Base-by-base conservation (phyloP, 2,888 invertebrate species). In the Nomada flava region DNA sequence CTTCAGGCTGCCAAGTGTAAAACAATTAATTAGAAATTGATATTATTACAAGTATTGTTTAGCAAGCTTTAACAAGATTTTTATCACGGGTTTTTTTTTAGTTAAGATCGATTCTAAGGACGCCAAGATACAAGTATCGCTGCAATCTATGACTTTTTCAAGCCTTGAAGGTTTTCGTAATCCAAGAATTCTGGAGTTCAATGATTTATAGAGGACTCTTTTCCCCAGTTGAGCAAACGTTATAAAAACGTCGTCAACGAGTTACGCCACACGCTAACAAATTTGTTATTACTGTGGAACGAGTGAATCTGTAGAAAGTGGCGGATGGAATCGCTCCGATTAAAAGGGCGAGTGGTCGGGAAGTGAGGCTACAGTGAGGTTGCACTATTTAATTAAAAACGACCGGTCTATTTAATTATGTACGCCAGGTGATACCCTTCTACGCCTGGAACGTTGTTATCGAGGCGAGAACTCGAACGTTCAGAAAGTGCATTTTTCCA, bases 331-430 rank as follows among this genome's bases (percentile, higher is more conserved):
- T 57, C 44, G 44, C n/a, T 15, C n/a, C 26, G 20, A 57, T 44
- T 26, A 69, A 57, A 57, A 57, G 36, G 7, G 26, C n/a, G 52
- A 52, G 15, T n/a, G 44, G 26, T 57, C 44, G 13, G n/a, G 18
- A 57, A 57, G 57, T n/a, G 55, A n/a, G 10, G 20, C 18, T 44
- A 26, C 57, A 11, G 10, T 1, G 15, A 42, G 29, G 4, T 50
- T 15, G 26, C 23, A 26, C 50, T 50, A 2, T 64, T 55, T 23
- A 15, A 23, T 68, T 42, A 23, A 23, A 68, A 23, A 23, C 23
- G 55, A 68, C 42, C 68, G 23, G 11, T 1, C 55, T 68, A 23
- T 5, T 69, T 69, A 69, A 57, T 69, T 69, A 69, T 55, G 18
- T 18, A 50, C 7, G 15, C 50, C 15, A 18, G 15, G 3, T 7